phyloP scores from a whole-genome alignment of 1,140 invertebrate species.

The Brachystomella parvula region DNA sequence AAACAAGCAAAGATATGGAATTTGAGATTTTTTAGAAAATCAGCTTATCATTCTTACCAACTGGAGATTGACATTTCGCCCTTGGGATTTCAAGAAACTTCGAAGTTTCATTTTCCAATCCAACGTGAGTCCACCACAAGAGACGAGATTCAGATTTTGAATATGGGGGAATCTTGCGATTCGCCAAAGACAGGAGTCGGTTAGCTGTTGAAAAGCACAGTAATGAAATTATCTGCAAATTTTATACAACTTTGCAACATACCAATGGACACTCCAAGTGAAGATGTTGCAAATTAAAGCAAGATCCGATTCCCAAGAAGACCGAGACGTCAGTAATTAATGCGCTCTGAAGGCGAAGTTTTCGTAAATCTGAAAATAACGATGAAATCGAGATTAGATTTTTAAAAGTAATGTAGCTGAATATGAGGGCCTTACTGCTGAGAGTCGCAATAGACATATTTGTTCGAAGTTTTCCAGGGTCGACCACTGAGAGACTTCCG shows the following conservation, averaged over 20 bases:
- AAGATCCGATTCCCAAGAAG: neutral
- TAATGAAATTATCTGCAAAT: neutral
- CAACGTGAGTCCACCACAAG: neutral
- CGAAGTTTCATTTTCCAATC: neutral
- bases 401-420: neutral
- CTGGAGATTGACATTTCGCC: neutral
- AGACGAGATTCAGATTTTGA: neutral
- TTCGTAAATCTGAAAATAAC: neutral
- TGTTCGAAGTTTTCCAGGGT: neutral
- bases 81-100: neutral
- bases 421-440: neutral
- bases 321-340: neutral
- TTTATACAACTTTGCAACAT: neutral
- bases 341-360: neutral
- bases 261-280: neutral
- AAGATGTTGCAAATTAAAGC: neutral
- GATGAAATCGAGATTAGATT: neutral
- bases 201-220: neutral
- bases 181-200: constrained; percentile 1
- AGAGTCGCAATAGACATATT: neutral
- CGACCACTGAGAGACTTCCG: neutral
- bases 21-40: no score
- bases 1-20: no score
- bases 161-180: neutral
- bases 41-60: no score